phyloP scores from a whole-genome alignment of 2,888 invertebrate genomes.

The Adela reaumurella region DNA sequence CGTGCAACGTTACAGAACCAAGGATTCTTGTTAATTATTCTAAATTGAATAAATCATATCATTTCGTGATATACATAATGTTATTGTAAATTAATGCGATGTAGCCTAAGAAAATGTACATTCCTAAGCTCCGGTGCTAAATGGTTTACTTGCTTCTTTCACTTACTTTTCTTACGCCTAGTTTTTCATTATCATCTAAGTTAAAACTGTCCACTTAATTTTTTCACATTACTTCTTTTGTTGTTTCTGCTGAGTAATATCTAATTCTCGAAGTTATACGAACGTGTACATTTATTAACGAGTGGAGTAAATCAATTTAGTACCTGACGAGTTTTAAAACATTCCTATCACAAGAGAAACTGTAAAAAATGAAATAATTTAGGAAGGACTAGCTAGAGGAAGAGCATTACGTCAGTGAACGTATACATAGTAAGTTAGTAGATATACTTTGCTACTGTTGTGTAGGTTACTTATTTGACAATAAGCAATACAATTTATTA shows the following conservation, averaged over 20 bases:
- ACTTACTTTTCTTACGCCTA: background rate
- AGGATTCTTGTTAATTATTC: slow-evolving; percentile 8
- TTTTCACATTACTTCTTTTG: no score
- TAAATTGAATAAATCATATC: slow-evolving; percentile 31
- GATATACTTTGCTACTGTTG: background rate
- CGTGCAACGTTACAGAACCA: background rate
- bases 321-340: background rate
- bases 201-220: background rate
- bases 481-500: slow-evolving; percentile 37
- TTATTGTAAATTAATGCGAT: slow-evolving; percentile 15
- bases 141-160: slow-evolving; percentile 2
- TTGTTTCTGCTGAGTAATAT: no score
- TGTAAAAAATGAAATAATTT: background rate
- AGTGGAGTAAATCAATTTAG: background rate
- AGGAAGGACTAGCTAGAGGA: no score
- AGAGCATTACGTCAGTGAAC: background rate
- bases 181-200: no score
- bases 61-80: slow-evolving; percentile 24
- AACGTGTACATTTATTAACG: no score
- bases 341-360: background rate
- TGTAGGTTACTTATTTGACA: slow-evolving; percentile 41
- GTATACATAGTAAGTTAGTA: background rate
- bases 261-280: no score
- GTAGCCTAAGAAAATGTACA: slow-evolving; percentile 4
- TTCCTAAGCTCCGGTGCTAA: slow-evolving; percentile 6